Base-by-base conservation (phyloP, 2,888 invertebrate genomes). In the Drosophila lutescens region DNA sequence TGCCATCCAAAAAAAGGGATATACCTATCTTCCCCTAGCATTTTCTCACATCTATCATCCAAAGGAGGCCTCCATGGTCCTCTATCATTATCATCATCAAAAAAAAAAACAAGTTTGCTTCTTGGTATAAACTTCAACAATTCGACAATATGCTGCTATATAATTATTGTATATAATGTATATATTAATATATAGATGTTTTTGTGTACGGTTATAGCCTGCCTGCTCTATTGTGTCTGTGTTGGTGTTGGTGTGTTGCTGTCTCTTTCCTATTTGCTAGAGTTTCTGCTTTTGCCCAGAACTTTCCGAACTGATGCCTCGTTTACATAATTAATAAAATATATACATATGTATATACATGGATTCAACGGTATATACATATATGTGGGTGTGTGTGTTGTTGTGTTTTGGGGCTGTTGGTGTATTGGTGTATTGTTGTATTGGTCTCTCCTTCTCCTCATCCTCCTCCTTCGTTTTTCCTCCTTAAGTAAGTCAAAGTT, bases 101-200 rank as follows among this genome's bases (percentile, higher is more conserved):
- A 15, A 12, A 23, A 76, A 75, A 89, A 89, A 87, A 76, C 74
- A 76, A 75, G 70, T 77, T 71, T 75, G 71, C 85, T 76, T 81
- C 77, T 85, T 85, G 86, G 86, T 87, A 83, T 74, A 79, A 88
- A 81, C 66, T 83, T 81, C 71, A 88, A 81, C 88, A 81, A 81
- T 82, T 86, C 71, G 80, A 80, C 77, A 82, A 66, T 72, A 59
- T 76, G 66, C 66, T 82, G 86, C 79, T 82, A 69, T 80, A 74
- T 78, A 74, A 66, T 65, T 65, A 65, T 62, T 55, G 74, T 58
- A 62, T 63, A 63, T 54, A 76, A 73, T 73, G 32, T 80, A 38
- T 80, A 78, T 56, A 54, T 59, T 50, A 66, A 66, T 59, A 40
- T 76, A 55, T 43, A 20, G 54, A 50, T 65, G 43, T 71, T 40